Conservation (phyloP, 2,888 invertebrate species). For the Smittia sp. region DNA sequence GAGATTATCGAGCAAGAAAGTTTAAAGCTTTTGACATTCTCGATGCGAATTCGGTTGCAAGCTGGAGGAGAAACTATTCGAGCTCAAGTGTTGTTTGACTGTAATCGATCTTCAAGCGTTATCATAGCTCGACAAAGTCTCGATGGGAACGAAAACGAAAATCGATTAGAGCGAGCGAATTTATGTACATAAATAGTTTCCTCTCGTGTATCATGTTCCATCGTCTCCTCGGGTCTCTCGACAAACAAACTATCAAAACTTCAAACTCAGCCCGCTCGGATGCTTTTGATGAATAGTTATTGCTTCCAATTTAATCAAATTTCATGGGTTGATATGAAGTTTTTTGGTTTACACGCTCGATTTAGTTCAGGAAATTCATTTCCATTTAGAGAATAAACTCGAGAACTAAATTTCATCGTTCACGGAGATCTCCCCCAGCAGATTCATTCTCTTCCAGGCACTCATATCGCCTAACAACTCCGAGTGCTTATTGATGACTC, state of each 20-base stretch:
- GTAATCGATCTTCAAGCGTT: too few species aligned
- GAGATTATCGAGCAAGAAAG: not conserved
- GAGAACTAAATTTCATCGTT: not conserved
- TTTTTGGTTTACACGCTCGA: not conserved
- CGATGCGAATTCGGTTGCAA: not conserved
- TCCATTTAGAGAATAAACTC: not conserved
- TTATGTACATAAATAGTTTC: too few species aligned
- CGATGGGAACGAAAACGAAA: too few species aligned
- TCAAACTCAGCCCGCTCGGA: not conserved
- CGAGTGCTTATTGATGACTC: not conserved
- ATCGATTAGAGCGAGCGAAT: too few species aligned
- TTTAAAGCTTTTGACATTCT: not conserved
- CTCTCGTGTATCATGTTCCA: too few species aligned
- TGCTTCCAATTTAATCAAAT: constrained; percentile 5
- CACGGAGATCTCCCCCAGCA: too few species aligned
- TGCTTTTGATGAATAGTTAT: constrained; percentile 8
- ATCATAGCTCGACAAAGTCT: too few species aligned
- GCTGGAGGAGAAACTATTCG: not conserved
- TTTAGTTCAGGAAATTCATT: not conserved
- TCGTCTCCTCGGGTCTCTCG: too few species aligned
- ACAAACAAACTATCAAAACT: too few species aligned
- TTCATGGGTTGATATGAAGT: not conserved
- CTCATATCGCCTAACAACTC: not conserved
- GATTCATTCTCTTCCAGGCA: too few species aligned
- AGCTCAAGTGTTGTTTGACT: too few species aligned